Percentiles rank a stretch among this genome's conserved stretches.
These are phyloP conservation scores for Tortrix viridana DNA, from an alignment of 2,888 invertebrate genomes.

Conservation along the genomic window DNA sequence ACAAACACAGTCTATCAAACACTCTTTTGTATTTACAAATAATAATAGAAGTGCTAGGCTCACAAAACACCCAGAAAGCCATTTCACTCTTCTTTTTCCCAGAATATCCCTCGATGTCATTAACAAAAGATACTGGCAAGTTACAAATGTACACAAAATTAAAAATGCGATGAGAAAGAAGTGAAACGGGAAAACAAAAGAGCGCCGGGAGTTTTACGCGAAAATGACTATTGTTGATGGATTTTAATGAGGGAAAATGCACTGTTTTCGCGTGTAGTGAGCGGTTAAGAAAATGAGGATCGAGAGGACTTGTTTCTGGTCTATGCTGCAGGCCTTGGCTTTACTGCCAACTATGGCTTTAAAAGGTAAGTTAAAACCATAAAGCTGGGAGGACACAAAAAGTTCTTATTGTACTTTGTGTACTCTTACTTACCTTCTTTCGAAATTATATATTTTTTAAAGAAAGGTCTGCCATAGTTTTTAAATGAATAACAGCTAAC, in stretches of 20 bases:
- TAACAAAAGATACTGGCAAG: constrained; percentile 30
- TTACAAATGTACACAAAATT: constrained; percentile 35
- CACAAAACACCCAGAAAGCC: too few species aligned
- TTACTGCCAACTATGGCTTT: constrained; percentile 76
- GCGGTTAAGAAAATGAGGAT: constrained; percentile 70
- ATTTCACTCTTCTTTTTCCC: background rate
- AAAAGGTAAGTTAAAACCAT: constrained; percentile 63
- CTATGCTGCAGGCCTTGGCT: constrained; percentile 74
- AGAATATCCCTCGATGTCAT: background rate
- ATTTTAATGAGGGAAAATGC: constrained; percentile 53
- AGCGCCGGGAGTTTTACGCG: constrained; percentile 7
- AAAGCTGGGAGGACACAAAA: too few species aligned
- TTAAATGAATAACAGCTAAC: too few species aligned
- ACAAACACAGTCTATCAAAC: too few species aligned
- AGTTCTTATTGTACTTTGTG: too few species aligned
- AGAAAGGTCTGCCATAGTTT: too few species aligned
- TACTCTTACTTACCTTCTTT: too few species aligned
- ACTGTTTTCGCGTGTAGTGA: constrained; percentile 60
- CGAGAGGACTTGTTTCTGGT: constrained; percentile 73
- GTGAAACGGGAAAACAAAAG: constrained; percentile 35
- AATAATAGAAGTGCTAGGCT: too few species aligned
- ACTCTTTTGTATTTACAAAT: too few species aligned
- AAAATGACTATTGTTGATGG: constrained; percentile 28
- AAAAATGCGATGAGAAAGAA: constrained; percentile 34
- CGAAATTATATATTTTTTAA: too few species aligned